phyloP scores from a whole-genome alignment of 2,797 vertebrate genomes.

The Squalus acanthias region DNA sequence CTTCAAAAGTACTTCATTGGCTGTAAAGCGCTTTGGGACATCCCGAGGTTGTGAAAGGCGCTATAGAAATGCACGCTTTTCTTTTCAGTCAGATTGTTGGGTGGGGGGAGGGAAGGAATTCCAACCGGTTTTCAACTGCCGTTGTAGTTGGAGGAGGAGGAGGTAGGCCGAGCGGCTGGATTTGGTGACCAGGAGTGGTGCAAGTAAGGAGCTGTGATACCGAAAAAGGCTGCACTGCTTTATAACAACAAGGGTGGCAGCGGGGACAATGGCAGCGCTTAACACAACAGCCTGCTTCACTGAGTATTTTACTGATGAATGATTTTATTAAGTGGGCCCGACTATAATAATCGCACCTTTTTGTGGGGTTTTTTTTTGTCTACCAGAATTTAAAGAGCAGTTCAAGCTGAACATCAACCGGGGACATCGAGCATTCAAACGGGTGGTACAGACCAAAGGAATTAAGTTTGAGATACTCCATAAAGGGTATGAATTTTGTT shows the following conservation, averaged over 20 bases:
- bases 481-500: constrained; percentile 67
- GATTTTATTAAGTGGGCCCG: too few species aligned
- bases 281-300: background rate
- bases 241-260: background rate
- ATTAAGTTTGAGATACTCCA: constrained; percentile 83
- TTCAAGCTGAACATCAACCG: constrained; percentile 80
- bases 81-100: background rate
- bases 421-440: constrained; percentile 69
- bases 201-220: background rate
- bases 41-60: background rate
- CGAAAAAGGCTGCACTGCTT: background rate
- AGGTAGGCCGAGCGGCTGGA: background rate
- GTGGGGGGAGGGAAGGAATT: background rate
- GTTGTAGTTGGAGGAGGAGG: background rate
- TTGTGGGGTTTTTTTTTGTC: background rate
- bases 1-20: background rate
- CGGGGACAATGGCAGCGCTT: background rate
- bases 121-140: background rate
- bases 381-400: constrained; percentile 72
- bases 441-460: constrained; percentile 78
- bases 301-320: background rate
- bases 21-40: background rate
- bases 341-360: background rate
- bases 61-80: background rate
- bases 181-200: too few species aligned